These are phyloP conservation scores for Gorsachius goisagi DNA, from an alignment of 2,113 vertebrate species.

Conservation along the genomic window DNA sequence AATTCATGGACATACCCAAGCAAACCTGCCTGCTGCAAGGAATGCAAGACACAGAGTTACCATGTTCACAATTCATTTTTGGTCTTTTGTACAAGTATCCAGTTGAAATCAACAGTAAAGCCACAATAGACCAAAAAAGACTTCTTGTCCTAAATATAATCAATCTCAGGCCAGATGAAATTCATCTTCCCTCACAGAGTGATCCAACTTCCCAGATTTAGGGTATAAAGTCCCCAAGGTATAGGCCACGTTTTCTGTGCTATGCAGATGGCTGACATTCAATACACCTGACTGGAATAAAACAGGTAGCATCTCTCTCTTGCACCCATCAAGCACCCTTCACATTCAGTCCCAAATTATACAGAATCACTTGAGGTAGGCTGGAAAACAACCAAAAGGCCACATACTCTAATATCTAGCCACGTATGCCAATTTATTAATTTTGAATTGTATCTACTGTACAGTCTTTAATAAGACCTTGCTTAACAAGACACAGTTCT, in stretches of 20 bases:
- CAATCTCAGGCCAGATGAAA: neutral
- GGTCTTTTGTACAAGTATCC: neutral
- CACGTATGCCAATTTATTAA: neutral
- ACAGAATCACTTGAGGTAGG: neutral
- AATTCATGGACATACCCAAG: neutral
- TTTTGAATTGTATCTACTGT: neutral
- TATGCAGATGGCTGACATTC: neutral
- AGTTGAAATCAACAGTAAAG: neutral
- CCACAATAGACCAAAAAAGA: neutral
- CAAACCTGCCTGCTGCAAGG: neutral
- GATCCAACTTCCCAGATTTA: neutral
- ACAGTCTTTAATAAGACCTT: neutral
- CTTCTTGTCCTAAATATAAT: neutral
- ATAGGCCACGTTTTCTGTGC: accelerated
- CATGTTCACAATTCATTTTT: neutral
- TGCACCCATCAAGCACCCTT: neutral
- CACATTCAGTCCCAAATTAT: neutral
- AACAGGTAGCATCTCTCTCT: neutral
- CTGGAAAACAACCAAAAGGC: neutral
- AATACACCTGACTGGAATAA: neutral
- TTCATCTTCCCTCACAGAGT: neutral
- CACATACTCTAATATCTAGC: neutral
- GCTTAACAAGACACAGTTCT: neutral
- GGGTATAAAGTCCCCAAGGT: neutral
- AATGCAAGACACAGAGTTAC: neutral